phyloP scores from a whole-genome alignment of 2,888 invertebrate genomes.

The Nymphalis c-album region DNA sequence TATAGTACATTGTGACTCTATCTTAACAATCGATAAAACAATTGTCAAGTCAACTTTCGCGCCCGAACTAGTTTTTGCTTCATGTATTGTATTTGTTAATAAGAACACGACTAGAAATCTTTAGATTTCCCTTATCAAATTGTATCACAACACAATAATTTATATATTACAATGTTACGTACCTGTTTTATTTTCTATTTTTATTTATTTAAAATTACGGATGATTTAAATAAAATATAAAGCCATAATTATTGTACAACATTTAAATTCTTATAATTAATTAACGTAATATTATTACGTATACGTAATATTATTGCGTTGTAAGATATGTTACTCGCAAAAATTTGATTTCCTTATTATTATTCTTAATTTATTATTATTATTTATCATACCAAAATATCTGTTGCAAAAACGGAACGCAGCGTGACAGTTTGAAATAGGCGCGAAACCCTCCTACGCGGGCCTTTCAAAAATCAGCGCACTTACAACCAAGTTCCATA shows the following conservation, averaged over 20 bases:
- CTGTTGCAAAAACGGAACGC: conserved; percentile 58
- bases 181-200: too few species aligned
- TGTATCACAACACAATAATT: not conserved
- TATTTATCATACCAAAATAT: not conserved
- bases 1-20: not conserved
- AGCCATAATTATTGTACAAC: too few species aligned
- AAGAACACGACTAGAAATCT: conserved; percentile 23
- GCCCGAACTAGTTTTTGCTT: conserved; percentile 21
- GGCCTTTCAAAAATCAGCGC: conserved; percentile 78
- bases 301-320: too few species aligned
- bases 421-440: conserved; percentile 50
- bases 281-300: too few species aligned
- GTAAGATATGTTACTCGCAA: too few species aligned
- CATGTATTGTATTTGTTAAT: conserved; percentile 25
- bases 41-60: conserved; percentile 21
- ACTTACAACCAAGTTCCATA: conserved; percentile 64
- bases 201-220: too few species aligned
- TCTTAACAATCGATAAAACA: conserved; percentile 4
- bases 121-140: conserved; percentile 1
- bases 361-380: not conserved
- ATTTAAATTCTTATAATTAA: too few species aligned
- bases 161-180: too few species aligned
- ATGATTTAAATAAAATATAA: too few species aligned
- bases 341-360: not conserved
- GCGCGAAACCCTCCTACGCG: conserved; percentile 80